These are phyloP conservation scores for Drosophila mimetica DNA, from an alignment of 2,888 invertebrate species.

Conservation along the genomic window DNA sequence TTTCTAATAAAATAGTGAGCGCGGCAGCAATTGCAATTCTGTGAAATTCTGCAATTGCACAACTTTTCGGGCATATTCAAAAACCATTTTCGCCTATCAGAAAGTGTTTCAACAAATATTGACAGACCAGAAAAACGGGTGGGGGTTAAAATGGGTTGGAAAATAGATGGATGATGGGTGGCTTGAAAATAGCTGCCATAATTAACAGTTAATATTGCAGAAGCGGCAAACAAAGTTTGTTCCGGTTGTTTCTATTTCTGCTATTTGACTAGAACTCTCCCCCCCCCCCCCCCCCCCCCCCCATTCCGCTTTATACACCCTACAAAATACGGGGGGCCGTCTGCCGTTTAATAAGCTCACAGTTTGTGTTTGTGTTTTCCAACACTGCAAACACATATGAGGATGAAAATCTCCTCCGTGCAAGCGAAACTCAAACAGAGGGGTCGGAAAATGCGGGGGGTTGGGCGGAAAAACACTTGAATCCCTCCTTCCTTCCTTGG, in stretches of 20 bases:
- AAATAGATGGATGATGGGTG: neutral
- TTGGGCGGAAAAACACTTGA: slow-evolving; percentile 12
- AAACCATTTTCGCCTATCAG: slow-evolving; percentile 77
- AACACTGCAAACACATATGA: slow-evolving; percentile 75
- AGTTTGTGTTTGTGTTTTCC: slow-evolving; percentile 77
- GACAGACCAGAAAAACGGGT: slow-evolving; percentile 69
- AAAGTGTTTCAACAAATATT: slow-evolving; percentile 83
- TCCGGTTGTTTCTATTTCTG: slow-evolving; percentile 68
- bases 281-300: neutral
- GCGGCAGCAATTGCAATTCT: slow-evolving; percentile 57
- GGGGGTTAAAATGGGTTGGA: slow-evolving; percentile 1
- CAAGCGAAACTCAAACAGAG: slow-evolving; percentile 29
- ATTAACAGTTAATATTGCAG: slow-evolving; percentile 78
- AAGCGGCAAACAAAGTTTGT: slow-evolving; percentile 69
- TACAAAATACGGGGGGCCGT: neutral
- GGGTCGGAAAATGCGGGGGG: slow-evolving; percentile 4
- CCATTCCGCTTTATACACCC: too few species aligned
- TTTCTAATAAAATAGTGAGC: slow-evolving; percentile 76
- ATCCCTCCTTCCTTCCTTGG: slow-evolving; percentile 5
- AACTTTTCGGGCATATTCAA: slow-evolving; percentile 75
- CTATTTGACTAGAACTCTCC: slow-evolving; percentile 70
- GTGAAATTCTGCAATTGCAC: slow-evolving; percentile 56
- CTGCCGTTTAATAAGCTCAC: slow-evolving; percentile 74
- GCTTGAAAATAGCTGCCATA: slow-evolving; percentile 49
- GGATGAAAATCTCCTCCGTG: slow-evolving; percentile 29